These are phyloP conservation scores for Trichacis sp. DNA, from an alignment of 2,888 invertebrate species.

Conservation along the genomic window DNA sequence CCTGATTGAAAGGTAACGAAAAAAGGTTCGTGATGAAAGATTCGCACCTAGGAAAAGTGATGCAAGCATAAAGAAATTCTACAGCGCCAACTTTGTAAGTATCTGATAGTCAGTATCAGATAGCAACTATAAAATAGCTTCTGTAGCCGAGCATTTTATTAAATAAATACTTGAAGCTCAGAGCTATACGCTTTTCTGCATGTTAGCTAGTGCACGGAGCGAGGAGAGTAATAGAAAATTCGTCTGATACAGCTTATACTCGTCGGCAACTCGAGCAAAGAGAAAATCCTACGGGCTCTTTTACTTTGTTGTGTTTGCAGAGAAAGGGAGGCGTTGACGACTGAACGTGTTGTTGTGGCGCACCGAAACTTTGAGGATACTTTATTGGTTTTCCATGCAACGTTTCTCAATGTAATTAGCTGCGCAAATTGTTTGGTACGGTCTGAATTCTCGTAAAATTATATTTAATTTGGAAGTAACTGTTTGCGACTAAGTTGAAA, in stretches of 20 bases:
- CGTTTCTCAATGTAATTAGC: no score
- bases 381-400: no score
- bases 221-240: conserved; percentile 39
- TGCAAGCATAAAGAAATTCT: conserved; percentile 37
- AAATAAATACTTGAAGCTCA: conserved; percentile 57
- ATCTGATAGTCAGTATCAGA: conserved; percentile 30
- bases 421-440: no score
- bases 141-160: conserved; percentile 54
- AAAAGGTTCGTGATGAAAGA: no score
- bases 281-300: conserved; percentile 38
- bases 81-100: conserved; percentile 30
- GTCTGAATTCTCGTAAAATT: no score
- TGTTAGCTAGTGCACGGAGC: conserved; percentile 25
- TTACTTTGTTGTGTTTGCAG: conserved; percentile 39
- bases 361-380: no score
- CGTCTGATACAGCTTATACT: conserved; percentile 31
- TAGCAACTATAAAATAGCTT: conserved; percentile 34
- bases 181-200: conserved; percentile 33
- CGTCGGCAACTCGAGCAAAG: conserved; percentile 31
- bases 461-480: no score
- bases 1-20: no score
- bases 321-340: conserved; percentile 34
- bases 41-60: no score
- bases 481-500: no score
- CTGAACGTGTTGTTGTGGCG: conserved; percentile 38